Conservation (phyloP, 2,888 invertebrate genomes). For the Drosophila pseudotalamancana region DNA sequence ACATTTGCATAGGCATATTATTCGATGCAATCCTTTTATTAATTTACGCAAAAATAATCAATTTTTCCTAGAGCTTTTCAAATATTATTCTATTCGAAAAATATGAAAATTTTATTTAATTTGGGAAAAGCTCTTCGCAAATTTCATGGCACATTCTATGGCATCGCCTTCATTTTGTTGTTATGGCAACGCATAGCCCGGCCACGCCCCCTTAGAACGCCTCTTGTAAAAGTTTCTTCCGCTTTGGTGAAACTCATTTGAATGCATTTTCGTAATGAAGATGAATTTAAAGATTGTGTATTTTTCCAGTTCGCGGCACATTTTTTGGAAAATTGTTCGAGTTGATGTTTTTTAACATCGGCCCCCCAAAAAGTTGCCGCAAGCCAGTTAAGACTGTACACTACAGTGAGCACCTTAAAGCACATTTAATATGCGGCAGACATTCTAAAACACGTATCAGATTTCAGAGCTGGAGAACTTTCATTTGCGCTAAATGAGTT, state of each 20-base stretch:
- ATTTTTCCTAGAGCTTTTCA: constrained; percentile 21
- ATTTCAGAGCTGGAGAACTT: constrained; percentile 57
- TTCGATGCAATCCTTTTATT: constrained; percentile 12
- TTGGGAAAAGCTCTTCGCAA: constrained; percentile 25
- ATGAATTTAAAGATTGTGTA: constrained; percentile 76
- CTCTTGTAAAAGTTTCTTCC: constrained; percentile 36
- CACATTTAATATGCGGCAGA: constrained; percentile 67
- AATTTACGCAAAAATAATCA: constrained; percentile 21
- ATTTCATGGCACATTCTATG: constrained; percentile 24
- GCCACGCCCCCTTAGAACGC: not conserved
- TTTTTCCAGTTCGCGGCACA: constrained; percentile 74
- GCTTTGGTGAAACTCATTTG: constrained; percentile 59
- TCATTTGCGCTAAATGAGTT: constrained; percentile 75
- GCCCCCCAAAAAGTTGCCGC: constrained; percentile 22
- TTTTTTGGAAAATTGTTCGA: constrained; percentile 58
- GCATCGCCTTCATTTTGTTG: constrained; percentile 25
- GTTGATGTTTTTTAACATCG: constrained; percentile 43
- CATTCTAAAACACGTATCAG: constrained; percentile 66
- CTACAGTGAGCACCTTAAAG: constrained; percentile 29
- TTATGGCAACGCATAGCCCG: not conserved
- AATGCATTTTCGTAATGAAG: constrained; percentile 74
- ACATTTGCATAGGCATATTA: not conserved
- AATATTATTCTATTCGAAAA: constrained; percentile 39
- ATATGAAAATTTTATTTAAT: constrained; percentile 42
- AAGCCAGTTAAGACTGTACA: constrained; percentile 26